Evolutionary conservation across 2,113 vertebrate genomes (phyloP).

Genomic region (Thinocorus orbignyianus): DNA sequence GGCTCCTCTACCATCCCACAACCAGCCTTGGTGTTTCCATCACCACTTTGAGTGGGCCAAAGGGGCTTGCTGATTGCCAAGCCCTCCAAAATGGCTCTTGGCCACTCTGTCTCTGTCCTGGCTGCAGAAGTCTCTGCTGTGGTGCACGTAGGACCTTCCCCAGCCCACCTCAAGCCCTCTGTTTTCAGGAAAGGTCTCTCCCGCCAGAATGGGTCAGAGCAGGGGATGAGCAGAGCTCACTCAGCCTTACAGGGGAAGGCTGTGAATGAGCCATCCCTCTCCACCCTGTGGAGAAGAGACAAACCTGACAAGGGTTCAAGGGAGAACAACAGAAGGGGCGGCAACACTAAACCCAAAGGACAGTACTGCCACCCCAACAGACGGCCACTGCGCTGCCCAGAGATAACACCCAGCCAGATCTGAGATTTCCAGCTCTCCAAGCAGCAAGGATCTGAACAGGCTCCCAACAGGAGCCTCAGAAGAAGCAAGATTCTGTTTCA

Average conservation of each 20-base stretch:
- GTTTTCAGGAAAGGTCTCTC: neutral
- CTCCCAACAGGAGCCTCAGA: neutral
- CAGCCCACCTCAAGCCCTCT: neutral
- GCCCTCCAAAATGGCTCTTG: neutral
- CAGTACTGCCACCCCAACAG: neutral
- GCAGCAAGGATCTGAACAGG: neutral
- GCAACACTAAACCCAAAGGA: neutral
- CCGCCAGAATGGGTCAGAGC: neutral
- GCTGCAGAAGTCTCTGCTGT: neutral
- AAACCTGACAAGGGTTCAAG: neutral
- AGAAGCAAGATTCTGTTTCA: neutral
- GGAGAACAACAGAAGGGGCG: neutral
- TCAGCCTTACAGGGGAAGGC: neutral
- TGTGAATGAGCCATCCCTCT: neutral
- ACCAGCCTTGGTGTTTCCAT: neutral
- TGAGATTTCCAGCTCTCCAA: neutral
- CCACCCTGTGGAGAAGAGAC: neutral
- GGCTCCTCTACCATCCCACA: neutral
- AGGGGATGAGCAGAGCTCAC: neutral
- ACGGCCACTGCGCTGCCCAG: neutral
- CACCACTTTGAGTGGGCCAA: fast-evolving
- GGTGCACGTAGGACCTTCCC: neutral
- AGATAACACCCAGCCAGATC: neutral
- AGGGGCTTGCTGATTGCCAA: neutral
- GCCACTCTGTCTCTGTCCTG: neutral